These are phyloP conservation scores for Sigmodon hispidus DNA, from an alignment of 2,113 vertebrate genomes.

Conservation along the genomic window DNA sequence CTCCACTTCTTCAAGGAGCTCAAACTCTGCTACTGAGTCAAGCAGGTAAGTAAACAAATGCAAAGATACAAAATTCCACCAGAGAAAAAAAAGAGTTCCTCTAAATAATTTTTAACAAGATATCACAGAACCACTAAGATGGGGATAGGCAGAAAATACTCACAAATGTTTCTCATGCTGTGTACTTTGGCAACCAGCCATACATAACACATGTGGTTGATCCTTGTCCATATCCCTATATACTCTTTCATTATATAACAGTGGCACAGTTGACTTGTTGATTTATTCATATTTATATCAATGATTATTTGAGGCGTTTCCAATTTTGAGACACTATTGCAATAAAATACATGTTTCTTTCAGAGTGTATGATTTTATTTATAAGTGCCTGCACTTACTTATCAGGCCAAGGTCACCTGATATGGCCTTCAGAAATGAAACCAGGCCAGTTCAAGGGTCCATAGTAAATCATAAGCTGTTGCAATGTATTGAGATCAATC, in stretches of 20 bases:
- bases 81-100: neutral
- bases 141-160: fast-evolving
- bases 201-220: no score
- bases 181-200: neutral
- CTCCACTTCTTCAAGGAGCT: neutral
- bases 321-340: neutral
- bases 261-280: neutral
- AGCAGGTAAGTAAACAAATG: neutral
- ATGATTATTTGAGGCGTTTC: neutral
- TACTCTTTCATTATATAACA: neutral
- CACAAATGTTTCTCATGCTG: neutral
- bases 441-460: neutral
- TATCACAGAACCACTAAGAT: no score
- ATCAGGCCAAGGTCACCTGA: neutral
- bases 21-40: no score
- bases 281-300: neutral
- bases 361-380: neutral
- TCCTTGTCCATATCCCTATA: neutral
- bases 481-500: neutral
- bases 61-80: neutral
- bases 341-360: neutral
- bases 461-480: neutral
- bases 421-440: neutral
- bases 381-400: neutral
- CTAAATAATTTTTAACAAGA: neutral